These are phyloP conservation scores for Agonopterix subpropinquella DNA, from an alignment of 2,888 invertebrate species.

Conservation along the genomic window DNA sequence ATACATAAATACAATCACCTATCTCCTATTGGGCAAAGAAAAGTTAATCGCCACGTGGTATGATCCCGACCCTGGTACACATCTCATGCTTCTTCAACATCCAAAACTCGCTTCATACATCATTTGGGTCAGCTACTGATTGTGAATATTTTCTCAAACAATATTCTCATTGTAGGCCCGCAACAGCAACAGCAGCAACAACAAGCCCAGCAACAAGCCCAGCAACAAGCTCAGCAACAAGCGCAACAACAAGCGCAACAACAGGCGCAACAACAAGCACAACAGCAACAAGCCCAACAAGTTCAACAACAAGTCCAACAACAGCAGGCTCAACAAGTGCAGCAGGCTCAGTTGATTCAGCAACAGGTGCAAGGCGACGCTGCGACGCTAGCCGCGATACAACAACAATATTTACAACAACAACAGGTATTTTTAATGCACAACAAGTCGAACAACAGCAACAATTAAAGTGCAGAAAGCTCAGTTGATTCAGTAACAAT, in stretches of 20 bases:
- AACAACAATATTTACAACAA: conserved; percentile 65
- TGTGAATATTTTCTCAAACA: too few species aligned
- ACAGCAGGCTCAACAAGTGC: conserved; percentile 34
- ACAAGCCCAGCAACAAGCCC: conserved; percentile 22
- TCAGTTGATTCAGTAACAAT: too few species aligned
- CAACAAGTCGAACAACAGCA: too few species aligned
- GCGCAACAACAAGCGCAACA: conserved; percentile 12
- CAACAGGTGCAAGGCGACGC: conserved; percentile 59
- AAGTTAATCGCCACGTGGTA: too few species aligned
- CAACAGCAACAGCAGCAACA: conserved; percentile 20
- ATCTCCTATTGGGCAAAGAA: too few species aligned
- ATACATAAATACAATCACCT: too few species aligned
- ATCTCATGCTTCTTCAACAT: too few species aligned
- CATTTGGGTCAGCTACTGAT: too few species aligned
- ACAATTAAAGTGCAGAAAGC: too few species aligned
- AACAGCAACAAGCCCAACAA: conserved; percentile 15
- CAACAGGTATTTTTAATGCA: conserved; percentile 32
- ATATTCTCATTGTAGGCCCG: conserved; percentile 18
- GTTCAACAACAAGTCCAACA: conserved; percentile 26
- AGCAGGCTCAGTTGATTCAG: conserved; percentile 41
- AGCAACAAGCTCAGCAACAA: too few species aligned
- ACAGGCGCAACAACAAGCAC: conserved; percentile 32
- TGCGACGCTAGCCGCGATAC: conserved; percentile 65
- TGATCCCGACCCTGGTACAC: too few species aligned
- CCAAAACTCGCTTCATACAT: too few species aligned